Evolutionary conservation across 1,140 invertebrate species (phyloP), one percentile per base, ranked within the genome.

Genomic region (Medauroidea extradentata): DNA sequence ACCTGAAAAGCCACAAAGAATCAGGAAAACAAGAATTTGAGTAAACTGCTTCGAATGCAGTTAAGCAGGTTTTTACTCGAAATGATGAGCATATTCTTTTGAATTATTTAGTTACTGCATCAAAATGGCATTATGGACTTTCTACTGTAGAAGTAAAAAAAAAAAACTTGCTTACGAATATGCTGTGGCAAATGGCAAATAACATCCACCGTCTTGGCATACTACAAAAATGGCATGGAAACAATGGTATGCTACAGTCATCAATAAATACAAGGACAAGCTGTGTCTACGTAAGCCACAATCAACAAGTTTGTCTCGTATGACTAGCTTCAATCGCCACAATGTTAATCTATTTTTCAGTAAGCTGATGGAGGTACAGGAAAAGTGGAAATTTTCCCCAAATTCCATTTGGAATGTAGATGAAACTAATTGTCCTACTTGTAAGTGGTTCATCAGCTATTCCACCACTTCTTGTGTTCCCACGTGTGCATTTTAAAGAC

Each of bases 221-320:
- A 23, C 64, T 46, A 64, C 60, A 13, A 60, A 70, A 66, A 57
- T 59, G 60, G 69, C 73, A 59, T 72, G 72, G 0, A 64, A 65
- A 42, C 71, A 77, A 19, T 79, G 74, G 75, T 57, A 75, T 9
- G 53, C 64, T 49, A 39, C 42, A 43, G 74, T 75, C 59, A 42
- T 70, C 43, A 67, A 59, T 63, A 53, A 72, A 51, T 63, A 77
- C 63, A 60, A 76, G 57, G 42, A 51, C 16, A 42, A 48, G n/a
- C 53, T 60, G 7, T 60, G 25, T n/a, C 41, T 57, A 16, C 16
- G 58, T 43, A 60, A 56, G 19, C 59, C 59, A 27, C 2, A 61
- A 24, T 5, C 59, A 24, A 61, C 54, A 2, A 58, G 53, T 25
- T 50, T 58, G 41, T 53, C 43, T 23, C 23, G 59, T 29, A 46